Evolutionary conservation across 2,888 invertebrate genomes (phyloP).

Genomic region (Synanthedon formicaeformis): DNA sequence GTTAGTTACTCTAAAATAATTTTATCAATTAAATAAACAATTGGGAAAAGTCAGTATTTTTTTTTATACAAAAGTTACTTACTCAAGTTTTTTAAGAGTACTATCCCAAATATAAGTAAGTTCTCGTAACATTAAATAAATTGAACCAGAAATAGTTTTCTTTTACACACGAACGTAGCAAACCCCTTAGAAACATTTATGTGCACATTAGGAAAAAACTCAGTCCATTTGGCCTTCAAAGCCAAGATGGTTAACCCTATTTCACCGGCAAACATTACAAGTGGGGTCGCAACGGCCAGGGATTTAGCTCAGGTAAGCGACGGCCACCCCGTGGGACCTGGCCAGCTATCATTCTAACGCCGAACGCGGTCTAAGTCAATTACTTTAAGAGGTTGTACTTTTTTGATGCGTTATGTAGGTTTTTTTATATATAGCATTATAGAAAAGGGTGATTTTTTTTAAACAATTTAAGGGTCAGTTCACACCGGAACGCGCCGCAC

Average conservation of each 20-base stretch:
- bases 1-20: no score
- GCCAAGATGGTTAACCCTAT: constrained; percentile 23
- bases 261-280: constrained; percentile 20
- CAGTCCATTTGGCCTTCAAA: constrained; percentile 15
- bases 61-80: no score
- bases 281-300: constrained; percentile 13
- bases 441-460: not conserved
- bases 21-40: no score
- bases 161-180: no score
- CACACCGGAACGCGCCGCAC: no score
- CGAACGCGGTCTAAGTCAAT: not conserved
- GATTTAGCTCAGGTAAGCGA: constrained; percentile 23
- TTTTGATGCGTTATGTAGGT: not conserved
- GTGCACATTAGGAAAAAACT: constrained; percentile 9
- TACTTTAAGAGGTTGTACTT: not conserved
- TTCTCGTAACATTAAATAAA: no score
- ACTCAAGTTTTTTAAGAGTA: no score
- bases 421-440: not conserved
- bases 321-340: constrained; percentile 1
- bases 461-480: no score
- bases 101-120: no score
- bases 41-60: no score
- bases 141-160: no score
- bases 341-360: constrained; percentile 9
- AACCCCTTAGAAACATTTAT: not conserved